These are phyloP conservation scores for Piprites chloris DNA, from an alignment of 2,113 vertebrate species.

Conservation along the genomic window DNA sequence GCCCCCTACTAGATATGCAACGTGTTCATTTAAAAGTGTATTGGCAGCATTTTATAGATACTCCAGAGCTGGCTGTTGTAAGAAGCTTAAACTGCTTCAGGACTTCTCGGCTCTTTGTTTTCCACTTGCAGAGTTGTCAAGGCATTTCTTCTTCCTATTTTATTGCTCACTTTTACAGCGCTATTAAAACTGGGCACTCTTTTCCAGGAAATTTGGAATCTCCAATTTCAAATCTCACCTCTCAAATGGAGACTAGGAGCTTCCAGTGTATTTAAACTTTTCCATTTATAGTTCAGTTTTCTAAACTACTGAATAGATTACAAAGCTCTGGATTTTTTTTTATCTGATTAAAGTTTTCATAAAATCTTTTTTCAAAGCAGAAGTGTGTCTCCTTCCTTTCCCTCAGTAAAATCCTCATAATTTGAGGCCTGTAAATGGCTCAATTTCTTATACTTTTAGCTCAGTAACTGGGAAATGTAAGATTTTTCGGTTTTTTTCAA, in stretches of 20 bases:
- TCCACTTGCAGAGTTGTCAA: not conserved
- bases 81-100: not conserved
- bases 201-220: constrained; percentile 36
- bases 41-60: not conserved
- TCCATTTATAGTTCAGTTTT: not conserved
- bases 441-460: not conserved
- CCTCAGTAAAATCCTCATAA: not conserved
- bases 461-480: not conserved
- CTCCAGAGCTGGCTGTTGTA: not conserved
- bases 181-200: not conserved
- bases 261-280: not conserved
- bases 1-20: not conserved
- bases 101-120: constrained; percentile 30
- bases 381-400: not conserved
- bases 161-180: not conserved
- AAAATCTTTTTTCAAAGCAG: not conserved
- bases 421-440: not conserved
- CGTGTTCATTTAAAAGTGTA: not conserved
- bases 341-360: not conserved
- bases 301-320: not conserved
- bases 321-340: not conserved
- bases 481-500: not conserved
- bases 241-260: not conserved
- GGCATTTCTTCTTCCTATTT: constrained; percentile 19
- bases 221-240: constrained; percentile 5